These are phyloP conservation scores for Platichthys stellatus DNA, from an alignment of 2,113 vertebrate species.

Conservation along the genomic window DNA sequence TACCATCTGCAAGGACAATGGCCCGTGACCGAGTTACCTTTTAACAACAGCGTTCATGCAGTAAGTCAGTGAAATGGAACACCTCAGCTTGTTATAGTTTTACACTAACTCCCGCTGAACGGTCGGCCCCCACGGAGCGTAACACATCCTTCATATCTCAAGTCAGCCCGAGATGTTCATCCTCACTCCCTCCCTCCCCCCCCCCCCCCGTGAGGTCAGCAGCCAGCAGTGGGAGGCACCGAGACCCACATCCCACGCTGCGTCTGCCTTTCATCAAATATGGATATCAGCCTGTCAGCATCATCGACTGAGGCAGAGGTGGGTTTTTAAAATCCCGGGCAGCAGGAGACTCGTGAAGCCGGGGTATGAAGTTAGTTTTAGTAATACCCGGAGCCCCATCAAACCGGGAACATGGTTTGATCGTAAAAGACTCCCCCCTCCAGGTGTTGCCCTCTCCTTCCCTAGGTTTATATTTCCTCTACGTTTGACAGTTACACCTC, in stretches of 20 bases:
- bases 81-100: conserved; percentile 7
- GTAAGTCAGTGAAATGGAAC: background rate
- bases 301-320: background rate
- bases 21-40: conserved; percentile 22
- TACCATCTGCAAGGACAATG: too few species aligned
- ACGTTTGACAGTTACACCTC: too few species aligned
- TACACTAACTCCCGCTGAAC: conserved; percentile 26
- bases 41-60: conserved; percentile 2
- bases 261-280: conserved; percentile 36
- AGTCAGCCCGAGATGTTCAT: conserved; percentile 31
- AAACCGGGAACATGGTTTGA: background rate
- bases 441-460: background rate
- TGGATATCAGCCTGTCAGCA: conserved; percentile 36
- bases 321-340: background rate
- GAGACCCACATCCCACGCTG: too few species aligned
- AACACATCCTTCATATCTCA: conserved; percentile 22
- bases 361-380: background rate
- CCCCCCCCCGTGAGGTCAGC: background rate
- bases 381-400: background rate
- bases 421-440: background rate
- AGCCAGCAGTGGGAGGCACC: background rate
- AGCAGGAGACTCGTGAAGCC: background rate
- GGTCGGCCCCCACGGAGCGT: background rate
- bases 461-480: background rate
- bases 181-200: conserved; percentile 15